Percentiles rank a stretch among this genome's conserved stretches.
Evolutionary conservation across 1,140 invertebrate genomes (phyloP).

Genomic region (Yoshiicerus persimilis): DNA sequence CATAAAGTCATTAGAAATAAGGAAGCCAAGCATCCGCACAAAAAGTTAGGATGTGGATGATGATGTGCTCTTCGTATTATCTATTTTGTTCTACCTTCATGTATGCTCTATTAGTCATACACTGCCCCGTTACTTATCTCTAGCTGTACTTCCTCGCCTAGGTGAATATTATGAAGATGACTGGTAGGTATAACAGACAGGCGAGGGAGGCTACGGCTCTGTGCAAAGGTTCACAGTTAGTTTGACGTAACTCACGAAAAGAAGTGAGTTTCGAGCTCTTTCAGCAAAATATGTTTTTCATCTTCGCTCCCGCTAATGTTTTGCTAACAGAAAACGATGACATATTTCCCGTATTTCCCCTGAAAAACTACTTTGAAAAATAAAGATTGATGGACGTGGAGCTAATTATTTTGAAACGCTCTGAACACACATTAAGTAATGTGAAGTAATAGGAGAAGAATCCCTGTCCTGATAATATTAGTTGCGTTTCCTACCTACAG

Average conservation of each 20-base stretch:
- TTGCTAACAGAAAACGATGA: neutral
- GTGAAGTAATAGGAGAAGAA: neutral
- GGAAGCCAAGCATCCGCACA: neutral
- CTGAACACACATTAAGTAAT: neutral
- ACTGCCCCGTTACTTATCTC: neutral
- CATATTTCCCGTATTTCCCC: neutral
- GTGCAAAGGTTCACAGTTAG: neutral
- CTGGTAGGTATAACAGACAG: neutral
- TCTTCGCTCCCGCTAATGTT: neutral
- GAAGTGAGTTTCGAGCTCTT: neutral
- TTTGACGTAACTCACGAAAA: neutral
- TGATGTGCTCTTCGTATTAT: neutral
- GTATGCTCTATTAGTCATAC: neutral
- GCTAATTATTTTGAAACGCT: conserved; percentile 40
- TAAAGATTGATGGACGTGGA: conserved; percentile 35
- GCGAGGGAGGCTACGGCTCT: neutral
- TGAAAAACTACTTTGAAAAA: neutral
- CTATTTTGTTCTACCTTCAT: neutral
- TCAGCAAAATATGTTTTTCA: conserved; percentile 5
- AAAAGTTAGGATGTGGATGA: neutral
- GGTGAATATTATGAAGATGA: neutral
- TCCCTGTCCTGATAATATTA: neutral
- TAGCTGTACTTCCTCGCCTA: too few species aligned
- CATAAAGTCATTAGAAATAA: neutral
- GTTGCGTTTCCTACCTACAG: neutral